Base-by-base conservation (phyloP, 2,797 vertebrate species). In the Oryzias sinensis region DNA sequence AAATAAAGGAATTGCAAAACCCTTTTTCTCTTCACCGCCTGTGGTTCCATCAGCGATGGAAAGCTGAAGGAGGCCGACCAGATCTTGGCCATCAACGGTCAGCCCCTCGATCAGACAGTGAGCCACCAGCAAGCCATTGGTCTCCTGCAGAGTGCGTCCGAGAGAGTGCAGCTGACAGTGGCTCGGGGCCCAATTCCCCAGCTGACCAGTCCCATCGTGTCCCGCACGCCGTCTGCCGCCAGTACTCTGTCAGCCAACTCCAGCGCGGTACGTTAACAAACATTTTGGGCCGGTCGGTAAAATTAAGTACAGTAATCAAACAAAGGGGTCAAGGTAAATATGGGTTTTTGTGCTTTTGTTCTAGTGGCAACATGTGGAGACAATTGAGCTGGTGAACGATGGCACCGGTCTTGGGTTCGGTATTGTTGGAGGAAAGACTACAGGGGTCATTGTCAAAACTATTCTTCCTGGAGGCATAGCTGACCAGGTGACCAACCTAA, bases 381-480 rank as follows among this genome's bases (percentile, higher is more conserved):
- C 93, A 0, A 94, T 99, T 53, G 96, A 99, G 65, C 77, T 99
- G 84, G 94, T 98, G 59, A 99, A 99, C 0, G 97, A 99, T 49
- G 97, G 97, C 18, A 97, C 95, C 0, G 97, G 97, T 52, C 90
- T 99, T 37, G 97, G 97, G 55, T 99, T 99, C 51, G 97, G 97
- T 47, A 99, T 99, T 29, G 94, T 99, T 1, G 97, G 97, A 74
- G 97, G 96, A 68, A 99, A 94, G 84, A 93, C 94, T 65, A 96
- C 95, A 0, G 97, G 97, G 0, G 96, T 99, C 22, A 96, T 99
- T 29, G 97, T 99, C 53, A 99, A 98, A 88, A 99, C 97, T 24
- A 99, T 99, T 68, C 88, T 99, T 9, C 94, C 95, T 2, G 97
- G 96, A 83, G 97, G 97, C 27, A 94, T 97, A 7, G 96, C 97